Conservation (phyloP, 2,888 invertebrate species). For the Boloria euphrosyne region DNA sequence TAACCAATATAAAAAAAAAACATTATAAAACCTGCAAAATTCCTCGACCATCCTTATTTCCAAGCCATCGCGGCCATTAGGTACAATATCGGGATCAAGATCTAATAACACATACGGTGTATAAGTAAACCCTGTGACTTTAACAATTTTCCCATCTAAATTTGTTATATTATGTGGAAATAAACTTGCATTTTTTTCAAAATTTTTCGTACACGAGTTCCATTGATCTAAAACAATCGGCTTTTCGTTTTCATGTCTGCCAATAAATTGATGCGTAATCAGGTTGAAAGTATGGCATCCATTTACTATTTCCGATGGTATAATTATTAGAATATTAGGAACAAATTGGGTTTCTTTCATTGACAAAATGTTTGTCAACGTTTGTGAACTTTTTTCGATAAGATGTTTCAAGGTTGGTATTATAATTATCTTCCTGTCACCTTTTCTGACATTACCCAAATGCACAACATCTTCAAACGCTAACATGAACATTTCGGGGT, state of each 20-base stretch:
- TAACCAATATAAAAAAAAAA: not conserved
- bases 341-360: conserved; percentile 60
- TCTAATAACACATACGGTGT: conserved; percentile 82
- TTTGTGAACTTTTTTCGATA: conserved; percentile 34
- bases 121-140: conserved; percentile 82
- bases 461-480: conserved; percentile 66
- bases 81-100: conserved; percentile 54
- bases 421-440: conserved; percentile 71
- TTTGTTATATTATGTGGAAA: conserved; percentile 77
- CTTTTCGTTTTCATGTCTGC: conserved; percentile 49
- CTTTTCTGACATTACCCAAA: conserved; percentile 64
- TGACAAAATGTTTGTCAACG: conserved; percentile 52
- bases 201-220: conserved; percentile 61
- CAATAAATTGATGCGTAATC: conserved; percentile 70
- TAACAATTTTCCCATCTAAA: conserved; percentile 71
- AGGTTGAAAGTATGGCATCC: conserved; percentile 57
- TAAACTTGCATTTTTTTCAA: conserved; percentile 58
- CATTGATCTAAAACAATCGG: conserved; percentile 65
- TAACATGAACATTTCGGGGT: conserved; percentile 63
- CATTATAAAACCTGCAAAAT: conserved; percentile 72
- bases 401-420: conserved; percentile 51
- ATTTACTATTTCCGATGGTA: conserved; percentile 44
- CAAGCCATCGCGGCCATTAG: conserved; percentile 78
- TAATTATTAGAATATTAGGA: conserved; percentile 61
- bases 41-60: conserved; percentile 75